Evolutionary conservation across 2,797 vertebrate species (phyloP), one percentile per base, ranked within the genome.

Genomic region (Poecilia wingei): DNA sequence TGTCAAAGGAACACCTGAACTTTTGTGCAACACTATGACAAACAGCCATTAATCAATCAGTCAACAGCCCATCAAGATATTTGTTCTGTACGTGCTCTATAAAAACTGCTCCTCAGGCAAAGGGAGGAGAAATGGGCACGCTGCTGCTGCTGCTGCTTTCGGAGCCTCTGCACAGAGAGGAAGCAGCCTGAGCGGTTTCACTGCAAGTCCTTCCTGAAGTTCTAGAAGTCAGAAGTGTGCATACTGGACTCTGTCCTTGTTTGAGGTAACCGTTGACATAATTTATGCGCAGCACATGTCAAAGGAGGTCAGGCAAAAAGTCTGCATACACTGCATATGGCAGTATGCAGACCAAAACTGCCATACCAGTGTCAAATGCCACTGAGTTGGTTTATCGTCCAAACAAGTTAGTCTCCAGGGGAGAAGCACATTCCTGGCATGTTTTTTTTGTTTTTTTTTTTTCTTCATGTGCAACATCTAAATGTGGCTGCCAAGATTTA

Each of bases 1-100:
- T 77, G 75, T 41, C 85, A 83, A 91, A 88, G 36, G 64, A 86
- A 88, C 85, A 90, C 84, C 86, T 85, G 87, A 84, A 78, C 77
- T 78, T 79, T 87, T 90, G 88, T 80, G 84, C 77, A 87, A 76
- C 70, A 86, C 76, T 64, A 39, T 53, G 78, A 88, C 81, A 93
- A 89, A 94, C 88, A 93, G 61, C 47, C 79, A 82, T 88, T 69
- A 87, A 94, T 94, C 91, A 92, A 74, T 92, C 92, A 84, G 72
- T 92, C 89, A 86, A 8, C 90, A 90, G 55, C 68, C 75, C 76
- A 88, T 92, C 90, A 92, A 64, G 75, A 57, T 81, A 64, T 80
- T 84, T 81, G 82, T 84, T 79, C 76, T 61, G 77, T 28, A 81
- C 87, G 89, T 92, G 90, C 79, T 57, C 84, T 86, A 90, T 93